These are phyloP conservation scores for Botia almorhae DNA, from an alignment of 2,797 vertebrate genomes.

Conservation along the genomic window DNA sequence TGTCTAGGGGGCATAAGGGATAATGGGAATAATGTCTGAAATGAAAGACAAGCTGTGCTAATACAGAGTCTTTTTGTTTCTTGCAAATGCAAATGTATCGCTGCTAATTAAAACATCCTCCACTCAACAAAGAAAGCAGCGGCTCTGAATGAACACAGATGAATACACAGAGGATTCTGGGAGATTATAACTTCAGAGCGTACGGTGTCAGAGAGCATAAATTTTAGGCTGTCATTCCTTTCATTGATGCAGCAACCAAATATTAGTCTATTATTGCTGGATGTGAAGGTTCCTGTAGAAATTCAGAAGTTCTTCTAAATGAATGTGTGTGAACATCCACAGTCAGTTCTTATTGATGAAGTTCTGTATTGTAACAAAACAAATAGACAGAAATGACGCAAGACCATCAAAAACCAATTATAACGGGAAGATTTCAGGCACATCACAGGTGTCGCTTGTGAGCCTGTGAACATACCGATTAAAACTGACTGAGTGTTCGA, in stretches of 20 bases:
- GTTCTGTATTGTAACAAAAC: no score
- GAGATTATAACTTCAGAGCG: conserved; percentile 25
- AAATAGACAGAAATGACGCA: no score
- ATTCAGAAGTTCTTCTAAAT: not conserved
- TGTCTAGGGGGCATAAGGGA: conserved; percentile 30
- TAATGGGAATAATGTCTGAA: conserved; percentile 50
- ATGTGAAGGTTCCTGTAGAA: not conserved
- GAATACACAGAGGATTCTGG: not conserved
- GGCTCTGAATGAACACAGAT: conserved; percentile 12
- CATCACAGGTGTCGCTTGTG: no score
- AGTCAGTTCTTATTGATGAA: no score
- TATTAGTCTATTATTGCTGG: not conserved
- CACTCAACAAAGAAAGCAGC: conserved; percentile 30
- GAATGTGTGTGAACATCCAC: not conserved
- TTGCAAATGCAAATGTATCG: conserved; percentile 49
- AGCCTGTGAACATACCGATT: not conserved
- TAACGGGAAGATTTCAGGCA: no score
- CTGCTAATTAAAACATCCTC: conserved; percentile 43
- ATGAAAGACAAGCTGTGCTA: conserved; percentile 42
- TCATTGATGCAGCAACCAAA: not conserved
- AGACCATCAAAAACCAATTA: no score
- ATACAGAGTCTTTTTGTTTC: conserved; percentile 44
- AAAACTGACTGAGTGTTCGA: conserved; percentile 1
- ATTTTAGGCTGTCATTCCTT: conserved; percentile 9
- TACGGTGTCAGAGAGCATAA: conserved; percentile 4